phyloP scores from a whole-genome alignment of 2,888 invertebrate genomes.

The Caenorhabditis plicata region DNA sequence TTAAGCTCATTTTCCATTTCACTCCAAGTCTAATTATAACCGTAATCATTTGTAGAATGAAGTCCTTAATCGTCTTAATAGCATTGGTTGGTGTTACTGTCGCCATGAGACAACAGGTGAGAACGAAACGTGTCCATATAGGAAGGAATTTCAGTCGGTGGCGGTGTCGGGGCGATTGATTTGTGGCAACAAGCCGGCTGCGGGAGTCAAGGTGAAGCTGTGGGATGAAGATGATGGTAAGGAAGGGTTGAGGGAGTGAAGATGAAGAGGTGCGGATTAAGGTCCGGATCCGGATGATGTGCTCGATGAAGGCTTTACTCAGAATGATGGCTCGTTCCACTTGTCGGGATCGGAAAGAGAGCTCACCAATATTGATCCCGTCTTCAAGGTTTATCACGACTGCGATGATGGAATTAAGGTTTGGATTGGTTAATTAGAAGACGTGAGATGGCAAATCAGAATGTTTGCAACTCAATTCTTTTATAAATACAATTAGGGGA shows the following conservation, averaged over 20 bases:
- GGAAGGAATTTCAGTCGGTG: slow-evolving; percentile 23
- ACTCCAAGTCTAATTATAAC: too few relatives aligned
- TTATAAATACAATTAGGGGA: too few relatives aligned
- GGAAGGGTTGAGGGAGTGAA: slow-evolving; percentile 44
- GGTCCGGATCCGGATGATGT: slow-evolving; percentile 58
- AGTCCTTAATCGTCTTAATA: slow-evolving; percentile 29
- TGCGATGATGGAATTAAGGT: slow-evolving; percentile 56
- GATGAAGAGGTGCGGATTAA: slow-evolving; percentile 49
- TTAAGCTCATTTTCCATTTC: too few relatives aligned
- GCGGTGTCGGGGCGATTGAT: slow-evolving; percentile 44
- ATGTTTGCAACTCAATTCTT: not conserved
- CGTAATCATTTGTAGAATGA: too few relatives aligned
- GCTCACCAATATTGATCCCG: slow-evolving; percentile 53
- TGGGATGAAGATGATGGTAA: slow-evolving; percentile 51
- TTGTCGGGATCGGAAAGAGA: slow-evolving; percentile 45
- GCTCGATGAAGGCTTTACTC: slow-evolving; percentile 51
- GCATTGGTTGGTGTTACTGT: slow-evolving; percentile 37
- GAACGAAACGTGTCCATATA: not conserved
- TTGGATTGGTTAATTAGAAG: too few relatives aligned
- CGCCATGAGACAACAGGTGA: slow-evolving; percentile 49
- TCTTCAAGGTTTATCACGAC: slow-evolving; percentile 57
- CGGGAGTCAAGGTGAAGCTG: slow-evolving; percentile 47
- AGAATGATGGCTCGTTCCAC: slow-evolving; percentile 45
- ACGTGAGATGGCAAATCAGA: not conserved
- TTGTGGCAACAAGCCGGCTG: slow-evolving; percentile 45